Evolutionary conservation across 2,888 invertebrate genomes (phyloP), one percentile per base, ranked within the genome.

Genomic region (Pollenia griseotomentosa): DNA sequence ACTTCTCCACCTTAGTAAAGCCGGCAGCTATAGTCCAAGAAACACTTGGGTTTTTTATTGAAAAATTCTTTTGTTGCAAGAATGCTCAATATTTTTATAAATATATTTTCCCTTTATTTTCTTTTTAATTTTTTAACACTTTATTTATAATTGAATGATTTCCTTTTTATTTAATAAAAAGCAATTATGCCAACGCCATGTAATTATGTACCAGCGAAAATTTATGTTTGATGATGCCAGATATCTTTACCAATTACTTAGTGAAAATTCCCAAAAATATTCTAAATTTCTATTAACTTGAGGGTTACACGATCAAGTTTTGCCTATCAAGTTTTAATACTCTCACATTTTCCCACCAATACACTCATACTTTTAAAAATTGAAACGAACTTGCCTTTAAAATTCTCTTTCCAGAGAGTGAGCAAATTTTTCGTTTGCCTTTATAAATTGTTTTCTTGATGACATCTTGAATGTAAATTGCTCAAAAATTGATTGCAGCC

Each of bases 21-120:
- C 83, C 83, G 83, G 75, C 70, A 70, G 83, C 10, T 55, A 10
- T 40, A 14, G 19, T 70, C 11, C 5, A 33, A 33, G 23, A 33
- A 33, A 48, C 4, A 8, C 16, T 11, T 19, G 23, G 23, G 14
- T 8, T 8, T 2, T 46, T 19, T 44, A 10, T 19, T 46, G 19
- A 0, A 23, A 42, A 70, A 12, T 33, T 4, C 10, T 23, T 53
- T 42, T 7, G 12, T 33, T 48, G 10, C 14, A 7, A 4, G 33
- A 33, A 0, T 23, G 3, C 2, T 0, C 33, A 10, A 6, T 77
- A 14, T 75, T 53, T 14, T 44, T 19, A 11, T 1, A 19, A 1
- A 40, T 63, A 40, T 63, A 12, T n/a, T 66, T 19, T 66, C 12
- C 11, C 11, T n/a, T 23, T 53, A 12, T 40, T 42, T 70, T 16